Evolutionary conservation across 2,113 vertebrate species (phyloP).

Genomic region (Gnathonemus echidnorhynchus): DNA sequence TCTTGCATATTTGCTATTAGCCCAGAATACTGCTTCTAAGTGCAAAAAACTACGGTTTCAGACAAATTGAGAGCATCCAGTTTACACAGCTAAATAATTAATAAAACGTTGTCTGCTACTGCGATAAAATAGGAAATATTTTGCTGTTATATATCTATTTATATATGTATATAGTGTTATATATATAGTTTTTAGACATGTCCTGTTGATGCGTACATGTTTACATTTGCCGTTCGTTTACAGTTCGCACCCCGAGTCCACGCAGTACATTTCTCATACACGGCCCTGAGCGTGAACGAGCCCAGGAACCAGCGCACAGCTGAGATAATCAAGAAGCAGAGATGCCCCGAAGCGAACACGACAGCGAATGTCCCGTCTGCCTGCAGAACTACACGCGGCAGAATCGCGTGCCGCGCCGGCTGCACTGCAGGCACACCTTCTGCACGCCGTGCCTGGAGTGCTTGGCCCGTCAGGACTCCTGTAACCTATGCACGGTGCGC

Average conservation of each 20-base stretch:
- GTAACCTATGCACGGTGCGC: constrained; percentile 35
- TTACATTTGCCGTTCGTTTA: neutral
- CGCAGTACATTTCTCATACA: neutral
- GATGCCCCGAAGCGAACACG: neutral
- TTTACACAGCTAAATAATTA: neutral
- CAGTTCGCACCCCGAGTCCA: neutral
- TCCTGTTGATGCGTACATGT: neutral
- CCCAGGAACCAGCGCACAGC: neutral
- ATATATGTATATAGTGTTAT: neutral
- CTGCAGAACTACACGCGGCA: constrained; percentile 6
- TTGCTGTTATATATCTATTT: neutral
- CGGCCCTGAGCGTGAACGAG: neutral
- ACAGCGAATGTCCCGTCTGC: constrained; percentile 12
- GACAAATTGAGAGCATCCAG: neutral
- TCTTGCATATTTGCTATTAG: neutral
- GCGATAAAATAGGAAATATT: neutral
- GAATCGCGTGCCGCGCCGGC: neutral
- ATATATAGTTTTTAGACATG: neutral
- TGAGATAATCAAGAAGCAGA: neutral
- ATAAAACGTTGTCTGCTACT: neutral
- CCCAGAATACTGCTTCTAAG: neutral
- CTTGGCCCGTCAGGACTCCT: neutral
- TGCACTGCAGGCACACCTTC: constrained; percentile 16
- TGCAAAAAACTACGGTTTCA: neutral
- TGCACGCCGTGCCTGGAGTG: constrained; percentile 16